Conservation (phyloP, 2,888 invertebrate genomes). For the Dorcus hopei region DNA sequence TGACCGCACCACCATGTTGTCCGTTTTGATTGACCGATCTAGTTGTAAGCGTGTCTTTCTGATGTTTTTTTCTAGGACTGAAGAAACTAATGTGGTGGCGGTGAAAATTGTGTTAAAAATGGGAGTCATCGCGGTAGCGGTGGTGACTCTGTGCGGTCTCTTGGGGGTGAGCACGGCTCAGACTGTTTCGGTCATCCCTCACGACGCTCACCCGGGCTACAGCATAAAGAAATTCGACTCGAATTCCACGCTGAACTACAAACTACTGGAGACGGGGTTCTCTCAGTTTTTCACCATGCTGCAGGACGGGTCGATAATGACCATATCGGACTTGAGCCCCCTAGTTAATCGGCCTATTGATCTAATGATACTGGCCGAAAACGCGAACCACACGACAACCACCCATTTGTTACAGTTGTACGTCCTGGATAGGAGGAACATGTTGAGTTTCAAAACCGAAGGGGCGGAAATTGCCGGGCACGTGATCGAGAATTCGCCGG, state of each 20-base stretch:
- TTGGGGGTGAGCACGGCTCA: slow-evolving; percentile 20
- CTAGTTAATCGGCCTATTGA: slow-evolving; percentile 78
- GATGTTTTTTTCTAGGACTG: slow-evolving; percentile 3
- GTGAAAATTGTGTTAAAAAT: slow-evolving; percentile 30
- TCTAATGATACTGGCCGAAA: slow-evolving; percentile 77
- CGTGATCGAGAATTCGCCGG: slow-evolving; percentile 72
- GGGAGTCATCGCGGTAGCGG: slow-evolving; percentile 33
- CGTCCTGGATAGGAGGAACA: slow-evolving; percentile 77
- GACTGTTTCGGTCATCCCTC: slow-evolving; percentile 69
- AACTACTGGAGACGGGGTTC: slow-evolving; percentile 74
- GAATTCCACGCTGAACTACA: slow-evolving; percentile 59
- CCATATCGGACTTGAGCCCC: slow-evolving; percentile 79
- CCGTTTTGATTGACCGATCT: neutral
- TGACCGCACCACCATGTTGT: too few species aligned
- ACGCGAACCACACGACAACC: slow-evolving; percentile 74
- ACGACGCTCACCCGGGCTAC: slow-evolving; percentile 87
- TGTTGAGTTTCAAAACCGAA: slow-evolving; percentile 71
- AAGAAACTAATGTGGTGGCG: slow-evolving; percentile 31
- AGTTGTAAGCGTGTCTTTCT: neutral
- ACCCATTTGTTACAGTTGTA: slow-evolving; percentile 78
- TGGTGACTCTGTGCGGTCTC: slow-evolving; percentile 30
- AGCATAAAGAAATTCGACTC: slow-evolving; percentile 76
- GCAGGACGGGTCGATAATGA: slow-evolving; percentile 86
- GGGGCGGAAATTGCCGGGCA: slow-evolving; percentile 65
- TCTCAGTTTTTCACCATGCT: slow-evolving; percentile 84